Conservation (phyloP, 2,113 vertebrate species). For the Nanger granti region DNA sequence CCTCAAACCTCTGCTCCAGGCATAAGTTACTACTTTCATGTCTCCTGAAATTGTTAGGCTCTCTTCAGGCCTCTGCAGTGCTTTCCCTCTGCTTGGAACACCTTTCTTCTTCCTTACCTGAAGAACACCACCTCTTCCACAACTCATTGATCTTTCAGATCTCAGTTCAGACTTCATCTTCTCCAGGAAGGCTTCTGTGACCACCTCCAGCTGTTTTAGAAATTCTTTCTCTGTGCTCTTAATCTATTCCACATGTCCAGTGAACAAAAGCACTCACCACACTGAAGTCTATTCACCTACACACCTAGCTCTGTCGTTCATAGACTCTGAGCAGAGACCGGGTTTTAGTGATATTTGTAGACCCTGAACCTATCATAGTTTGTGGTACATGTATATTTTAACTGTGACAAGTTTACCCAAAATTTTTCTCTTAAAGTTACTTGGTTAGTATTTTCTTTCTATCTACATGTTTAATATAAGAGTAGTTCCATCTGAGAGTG, state of each 20-base stretch:
- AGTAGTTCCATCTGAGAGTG: background rate
- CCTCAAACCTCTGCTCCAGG: background rate
- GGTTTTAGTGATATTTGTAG: background rate
- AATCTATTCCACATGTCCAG: background rate
- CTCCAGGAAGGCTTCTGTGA: background rate
- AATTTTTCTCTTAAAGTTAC: background rate
- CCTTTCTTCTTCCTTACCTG: background rate
- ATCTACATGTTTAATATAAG: background rate
- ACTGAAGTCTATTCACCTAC: background rate
- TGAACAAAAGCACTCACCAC: background rate
- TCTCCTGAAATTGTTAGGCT: background rate
- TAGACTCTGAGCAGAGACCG: background rate
- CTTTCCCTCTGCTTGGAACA: background rate
- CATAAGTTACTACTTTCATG: background rate
- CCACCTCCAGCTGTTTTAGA: background rate
- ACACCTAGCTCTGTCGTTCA: background rate
- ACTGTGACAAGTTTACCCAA: background rate
- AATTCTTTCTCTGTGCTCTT: background rate
- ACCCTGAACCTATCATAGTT: background rate
- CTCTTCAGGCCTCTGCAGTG: background rate
- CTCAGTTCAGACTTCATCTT: background rate
- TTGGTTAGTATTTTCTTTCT: background rate
- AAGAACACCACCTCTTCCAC: background rate
- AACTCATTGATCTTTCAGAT: background rate
- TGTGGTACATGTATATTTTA: background rate